Evolutionary conservation across 2,888 invertebrate species (phyloP).

Genomic region (Synergus japonicus): DNA sequence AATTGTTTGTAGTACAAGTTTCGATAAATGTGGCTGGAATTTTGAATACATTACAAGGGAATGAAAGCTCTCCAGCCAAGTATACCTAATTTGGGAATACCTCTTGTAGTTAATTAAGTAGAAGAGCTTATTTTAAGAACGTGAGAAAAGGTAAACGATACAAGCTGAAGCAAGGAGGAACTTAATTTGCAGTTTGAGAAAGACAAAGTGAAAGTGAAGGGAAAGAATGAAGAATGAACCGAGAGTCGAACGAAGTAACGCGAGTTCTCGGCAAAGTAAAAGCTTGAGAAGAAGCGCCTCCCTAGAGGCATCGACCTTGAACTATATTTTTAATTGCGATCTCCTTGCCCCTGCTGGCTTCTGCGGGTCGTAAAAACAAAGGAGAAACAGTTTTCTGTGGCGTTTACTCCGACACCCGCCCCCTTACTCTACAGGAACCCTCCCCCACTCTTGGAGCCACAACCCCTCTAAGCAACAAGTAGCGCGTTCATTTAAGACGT

Average conservation of each 20-base stretch:
- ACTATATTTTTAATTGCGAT: slow-evolving; percentile 77
- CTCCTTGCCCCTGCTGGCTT: slow-evolving; percentile 62
- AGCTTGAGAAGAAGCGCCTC: slow-evolving; percentile 45
- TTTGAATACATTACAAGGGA: neutral
- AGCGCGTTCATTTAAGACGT: slow-evolving; percentile 78
- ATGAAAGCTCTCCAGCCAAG: neutral
- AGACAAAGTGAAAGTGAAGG: slow-evolving; percentile 52
- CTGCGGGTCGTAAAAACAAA: slow-evolving; percentile 75
- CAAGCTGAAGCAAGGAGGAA: neutral
- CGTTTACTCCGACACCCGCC: slow-evolving; percentile 51
- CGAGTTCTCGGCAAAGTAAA: slow-evolving; percentile 35
- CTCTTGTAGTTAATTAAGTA: neutral
- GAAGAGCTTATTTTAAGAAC: neutral
- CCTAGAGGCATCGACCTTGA: slow-evolving; percentile 72
- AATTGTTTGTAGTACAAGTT: neutral
- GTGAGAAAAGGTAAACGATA: neutral
- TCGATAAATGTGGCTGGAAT: neutral
- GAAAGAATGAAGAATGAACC: slow-evolving; percentile 52
- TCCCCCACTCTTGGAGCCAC: slow-evolving; percentile 52
- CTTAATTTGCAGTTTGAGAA: slow-evolving; percentile 35
- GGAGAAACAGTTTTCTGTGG: slow-evolving; percentile 74
- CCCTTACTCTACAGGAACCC: slow-evolving; percentile 53
- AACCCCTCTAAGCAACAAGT: slow-evolving; percentile 76
- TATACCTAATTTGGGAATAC: neutral
- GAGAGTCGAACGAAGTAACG: slow-evolving; percentile 61